Evolutionary conservation across 2,113 vertebrate species (phyloP), one percentile per base, ranked within the genome.

Genomic region (Sinocyclocheilus rhinocerous): DNA sequence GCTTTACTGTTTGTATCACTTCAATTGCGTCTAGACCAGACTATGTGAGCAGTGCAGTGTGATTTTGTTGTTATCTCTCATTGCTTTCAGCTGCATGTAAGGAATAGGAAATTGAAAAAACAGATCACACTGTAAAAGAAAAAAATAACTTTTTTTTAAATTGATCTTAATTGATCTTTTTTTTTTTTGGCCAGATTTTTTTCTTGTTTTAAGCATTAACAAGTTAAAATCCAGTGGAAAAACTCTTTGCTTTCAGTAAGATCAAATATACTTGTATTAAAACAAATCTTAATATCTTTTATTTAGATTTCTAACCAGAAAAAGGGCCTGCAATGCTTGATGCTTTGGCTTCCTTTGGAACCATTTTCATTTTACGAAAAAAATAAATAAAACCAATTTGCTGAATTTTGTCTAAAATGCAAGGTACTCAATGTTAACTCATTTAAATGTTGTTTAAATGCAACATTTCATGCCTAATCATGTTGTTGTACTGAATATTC

Each of bases 41-140:
- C 7, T 24, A 52, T 70, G 16, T 20, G 69, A 42, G 33, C 36
- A 0, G 39, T 94, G 50, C 50, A 55, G 15, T 55, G 15, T 18
- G 15, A 18, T 55, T 55, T 18, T 18, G 15, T 55, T 52, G 15
- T 52, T 18, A 55, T 55, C 52, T 18, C 15, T 18, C 52, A 55
- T 55, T 55, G 52, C 16, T 55, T 55, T 55, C 16, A 55, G 52
- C 52, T 55, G 52, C 52, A 55, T 55, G 52, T 55, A 55, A 55
- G 6, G 15, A 55, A 55, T 55, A 55, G 52, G 52, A 55, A 55
- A 55, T 55, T 1, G 1, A 18, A 55, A 55, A 55, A 52, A 52
- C 3, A 4, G 13, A 52, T 52, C 50, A 15, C 50, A 52, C 50
- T 52, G 13, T 48, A 48, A 48, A 48, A 48, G 7, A 10, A 48